Base-by-base conservation (phyloP, 1,140 invertebrate species). In the Wasmannia auropunctata region DNA sequence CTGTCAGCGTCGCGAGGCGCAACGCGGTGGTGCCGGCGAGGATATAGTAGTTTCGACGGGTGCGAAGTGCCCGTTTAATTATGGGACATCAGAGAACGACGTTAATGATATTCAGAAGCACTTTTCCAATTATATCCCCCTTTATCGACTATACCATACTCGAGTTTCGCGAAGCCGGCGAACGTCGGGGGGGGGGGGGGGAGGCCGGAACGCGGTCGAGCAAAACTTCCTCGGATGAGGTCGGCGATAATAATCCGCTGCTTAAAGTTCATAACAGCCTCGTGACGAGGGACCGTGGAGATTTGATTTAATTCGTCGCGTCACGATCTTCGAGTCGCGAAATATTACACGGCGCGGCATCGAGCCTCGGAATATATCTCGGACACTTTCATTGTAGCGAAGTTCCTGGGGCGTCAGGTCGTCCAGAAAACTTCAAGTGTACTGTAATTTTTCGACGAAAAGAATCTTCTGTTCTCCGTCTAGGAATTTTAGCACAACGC, bases 31-130 rank as follows among this genome's bases (percentile, higher is more conserved):
- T 31, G 28, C 14, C n/a, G 34, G n/a, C 79, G 58, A 83, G 79
- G 37, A 60, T 14, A n/a, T n/a, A n/a, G n/a, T n/a, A 58, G 34
- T 43, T 40, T 46, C 67, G 28, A 31, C 8, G 37, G 14, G 51
- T 83, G 67, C 79, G 54, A 83, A 83, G 14, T n/a, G 37, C 4
- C 49, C 51, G n/a, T n/a, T 83, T 83, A 83, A 83, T 83, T 74
- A 83, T 74, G 79, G 14, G 25, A 83, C 51, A 83, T 74, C 40
- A 51, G 49, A 60, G 79, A 58, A 46, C 14, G 67, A 2, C n/a
- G 54, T 37, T 83, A 83, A 83, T 74, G 79, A 83, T 31, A 83
- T 83, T 74, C 67, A 74, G 79, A 60, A 72, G 79, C 79, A 83
- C 67, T 67, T 74, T 83, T 60, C 37, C 79, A 74, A 74, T 83